These are phyloP conservation scores for Sternotherus odoratus DNA, from an alignment of 2,797 vertebrate species.

Conservation along the genomic window DNA sequence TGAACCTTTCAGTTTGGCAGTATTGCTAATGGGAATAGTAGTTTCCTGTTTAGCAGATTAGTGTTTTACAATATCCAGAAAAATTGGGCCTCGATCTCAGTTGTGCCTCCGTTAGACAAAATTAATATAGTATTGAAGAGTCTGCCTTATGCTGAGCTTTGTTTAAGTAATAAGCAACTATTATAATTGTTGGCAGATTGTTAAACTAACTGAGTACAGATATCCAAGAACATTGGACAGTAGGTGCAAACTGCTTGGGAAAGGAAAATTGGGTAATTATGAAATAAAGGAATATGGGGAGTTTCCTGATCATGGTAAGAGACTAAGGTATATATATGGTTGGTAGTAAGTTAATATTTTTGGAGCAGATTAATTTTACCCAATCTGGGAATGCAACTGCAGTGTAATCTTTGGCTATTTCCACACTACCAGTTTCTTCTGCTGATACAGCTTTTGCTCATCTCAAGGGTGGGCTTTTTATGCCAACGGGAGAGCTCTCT, in stretches of 20 bases:
- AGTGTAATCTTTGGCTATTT: neutral
- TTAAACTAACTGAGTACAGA: neutral
- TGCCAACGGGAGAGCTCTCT: too few species aligned
- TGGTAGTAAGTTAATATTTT: neutral
- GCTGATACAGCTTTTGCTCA: too few species aligned
- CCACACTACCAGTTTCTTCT: too few species aligned
- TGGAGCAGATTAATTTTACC: neutral
- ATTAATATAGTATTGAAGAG: neutral
- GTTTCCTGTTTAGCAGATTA: neutral
- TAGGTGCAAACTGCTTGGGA: neutral
- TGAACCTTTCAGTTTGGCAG: too few species aligned
- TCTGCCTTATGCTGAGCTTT: neutral
- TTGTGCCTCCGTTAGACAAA: neutral
- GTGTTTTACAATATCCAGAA: neutral
- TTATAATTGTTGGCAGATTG: too few species aligned
- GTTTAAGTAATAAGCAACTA: neutral
- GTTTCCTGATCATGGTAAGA: neutral
- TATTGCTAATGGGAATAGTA: neutral
- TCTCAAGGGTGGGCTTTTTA: too few species aligned
- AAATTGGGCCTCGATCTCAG: neutral
- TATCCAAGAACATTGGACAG: neutral
- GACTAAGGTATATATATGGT: neutral
- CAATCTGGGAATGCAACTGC: neutral
- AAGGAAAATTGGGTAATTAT: neutral
- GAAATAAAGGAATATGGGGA: neutral